A percentile compares a stretch with the other conserved stretches of the same genome.
These are phyloP conservation scores for Salvelinus alpinus DNA, from an alignment of 2,113 vertebrate species.

Conservation along the genomic window DNA sequence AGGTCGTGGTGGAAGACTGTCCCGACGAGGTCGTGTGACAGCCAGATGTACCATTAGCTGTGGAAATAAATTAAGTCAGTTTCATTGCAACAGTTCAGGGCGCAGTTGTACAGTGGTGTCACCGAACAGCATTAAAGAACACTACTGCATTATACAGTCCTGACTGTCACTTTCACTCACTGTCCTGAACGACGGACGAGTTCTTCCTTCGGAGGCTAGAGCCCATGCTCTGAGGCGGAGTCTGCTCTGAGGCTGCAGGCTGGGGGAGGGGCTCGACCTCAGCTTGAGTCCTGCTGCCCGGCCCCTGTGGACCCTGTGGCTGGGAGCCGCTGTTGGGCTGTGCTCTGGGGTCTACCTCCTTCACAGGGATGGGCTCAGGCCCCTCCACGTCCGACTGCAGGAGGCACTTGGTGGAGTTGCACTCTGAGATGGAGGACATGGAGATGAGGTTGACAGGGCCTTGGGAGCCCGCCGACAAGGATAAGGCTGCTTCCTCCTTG, in stretches of 20 bases:
- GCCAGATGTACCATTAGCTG: constrained; percentile 64
- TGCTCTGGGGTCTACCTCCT: constrained; percentile 21
- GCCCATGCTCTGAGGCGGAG: constrained; percentile 50
- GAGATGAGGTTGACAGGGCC: constrained; percentile 76
- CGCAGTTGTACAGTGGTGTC: no score
- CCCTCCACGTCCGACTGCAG: constrained; percentile 73
- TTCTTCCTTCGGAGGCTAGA: constrained; percentile 73
- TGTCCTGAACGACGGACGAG: constrained; percentile 57
- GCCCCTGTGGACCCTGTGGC: constrained; percentile 17
- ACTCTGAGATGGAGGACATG: constrained; percentile 80
- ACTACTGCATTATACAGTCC: no score
- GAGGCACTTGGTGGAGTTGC: constrained; percentile 84
- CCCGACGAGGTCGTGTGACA: constrained; percentile 29
- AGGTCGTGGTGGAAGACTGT: constrained; percentile 20
- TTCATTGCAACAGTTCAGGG: no score
- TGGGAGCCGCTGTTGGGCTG: constrained; percentile 6
- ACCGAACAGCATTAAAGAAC: no score
- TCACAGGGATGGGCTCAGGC: constrained; percentile 29
- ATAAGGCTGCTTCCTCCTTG: constrained; percentile 68
- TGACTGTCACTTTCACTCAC: constrained; percentile 59
- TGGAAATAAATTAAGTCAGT: background rate
- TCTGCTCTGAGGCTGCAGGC: constrained; percentile 55
- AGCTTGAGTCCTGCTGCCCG: constrained; percentile 20
- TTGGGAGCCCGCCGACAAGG: constrained; percentile 34
- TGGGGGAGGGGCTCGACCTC: constrained; percentile 40